Percentiles rank a stretch among this genome's conserved stretches.
These are phyloP conservation scores for Patiria pectinifera DNA, from an alignment of 53 echinoderm and acorn worm genomes.

Conservation along the genomic window DNA sequence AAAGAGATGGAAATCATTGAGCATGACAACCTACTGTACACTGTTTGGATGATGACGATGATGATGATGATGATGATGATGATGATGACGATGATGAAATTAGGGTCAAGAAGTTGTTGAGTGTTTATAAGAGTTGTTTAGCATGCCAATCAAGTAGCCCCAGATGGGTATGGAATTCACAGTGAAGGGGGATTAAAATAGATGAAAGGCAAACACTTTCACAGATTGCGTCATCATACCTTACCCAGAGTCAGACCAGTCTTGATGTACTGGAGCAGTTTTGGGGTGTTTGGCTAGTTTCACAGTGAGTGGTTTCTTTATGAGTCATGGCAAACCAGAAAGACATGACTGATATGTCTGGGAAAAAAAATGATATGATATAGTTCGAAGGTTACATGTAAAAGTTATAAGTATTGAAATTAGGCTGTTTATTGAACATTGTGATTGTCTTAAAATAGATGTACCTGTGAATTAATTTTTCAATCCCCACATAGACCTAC, in stretches of 20 bases:
- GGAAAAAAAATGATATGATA: too few relatives aligned
- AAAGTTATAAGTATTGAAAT: too few relatives aligned
- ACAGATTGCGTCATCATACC: background rate
- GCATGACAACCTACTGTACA: background rate
- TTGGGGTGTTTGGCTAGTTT: background rate
- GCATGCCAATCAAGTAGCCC: background rate
- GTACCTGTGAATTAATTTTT: too few relatives aligned
- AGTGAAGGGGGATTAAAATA: background rate
- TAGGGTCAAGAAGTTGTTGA: background rate
- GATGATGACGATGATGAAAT: background rate
- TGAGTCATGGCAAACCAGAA: too few relatives aligned
- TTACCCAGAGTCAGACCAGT: background rate
- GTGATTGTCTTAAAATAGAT: too few relatives aligned
- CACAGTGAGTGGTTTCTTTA: background rate
- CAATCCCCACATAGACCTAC: too few relatives aligned
- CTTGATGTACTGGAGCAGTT: background rate
- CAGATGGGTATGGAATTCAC: background rate
- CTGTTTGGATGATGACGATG: background rate
- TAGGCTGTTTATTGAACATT: too few relatives aligned
- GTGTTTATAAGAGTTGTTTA: background rate
- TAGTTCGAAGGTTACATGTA: too few relatives aligned
- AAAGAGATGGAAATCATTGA: background rate
- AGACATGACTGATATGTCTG: too few relatives aligned
- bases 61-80: too few relatives aligned
- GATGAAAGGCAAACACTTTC: background rate